Evolutionary conservation across 2,113 vertebrate genomes (phyloP).

Genomic region (Sorex araneus): DNA sequence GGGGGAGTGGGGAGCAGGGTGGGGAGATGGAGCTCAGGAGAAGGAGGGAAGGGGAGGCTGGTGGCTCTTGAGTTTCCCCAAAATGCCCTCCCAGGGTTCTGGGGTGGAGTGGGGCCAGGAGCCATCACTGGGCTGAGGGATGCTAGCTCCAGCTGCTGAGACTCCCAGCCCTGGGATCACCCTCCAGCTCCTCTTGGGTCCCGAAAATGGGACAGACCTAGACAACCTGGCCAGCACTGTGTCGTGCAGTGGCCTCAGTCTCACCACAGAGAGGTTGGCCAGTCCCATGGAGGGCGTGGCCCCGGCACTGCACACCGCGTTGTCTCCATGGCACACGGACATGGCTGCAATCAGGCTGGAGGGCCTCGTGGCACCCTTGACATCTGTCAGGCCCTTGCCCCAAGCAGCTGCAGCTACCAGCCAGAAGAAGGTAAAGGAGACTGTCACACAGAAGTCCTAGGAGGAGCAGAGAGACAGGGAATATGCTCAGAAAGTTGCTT

Average conservation of each 20-base stretch:
- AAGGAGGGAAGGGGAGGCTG: background rate
- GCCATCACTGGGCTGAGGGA: background rate
- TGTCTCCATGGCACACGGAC: conserved; percentile 80
- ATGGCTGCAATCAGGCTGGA: conserved; percentile 82
- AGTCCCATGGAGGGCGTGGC: conserved; percentile 92
- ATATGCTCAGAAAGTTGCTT: background rate
- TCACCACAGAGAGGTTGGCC: conserved; percentile 97
- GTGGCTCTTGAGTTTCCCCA: background rate
- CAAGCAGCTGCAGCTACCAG: conserved; percentile 95
- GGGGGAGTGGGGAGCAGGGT: background rate
- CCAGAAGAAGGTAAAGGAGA: conserved; percentile 95
- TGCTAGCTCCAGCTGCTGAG: background rate
- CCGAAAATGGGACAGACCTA: background rate
- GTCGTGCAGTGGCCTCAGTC: conserved; percentile 45
- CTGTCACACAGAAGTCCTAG: conserved; percentile 95
- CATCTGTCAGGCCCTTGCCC: conserved; percentile 95
- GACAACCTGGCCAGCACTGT: background rate
- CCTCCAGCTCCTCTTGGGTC: conserved; percentile 15
- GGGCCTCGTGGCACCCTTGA: conserved; percentile 92
- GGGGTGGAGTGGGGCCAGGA: background rate
- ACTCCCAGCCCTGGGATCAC: background rate
- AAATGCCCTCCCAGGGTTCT: background rate
- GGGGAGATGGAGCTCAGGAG: background rate
- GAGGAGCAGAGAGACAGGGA: conserved; percentile 28
- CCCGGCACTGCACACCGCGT: conserved; percentile 86